Evolutionary conservation across 1,140 invertebrate species (phyloP), one percentile per base, ranked within the genome.

Genomic region (Aleiodes sp.): DNA sequence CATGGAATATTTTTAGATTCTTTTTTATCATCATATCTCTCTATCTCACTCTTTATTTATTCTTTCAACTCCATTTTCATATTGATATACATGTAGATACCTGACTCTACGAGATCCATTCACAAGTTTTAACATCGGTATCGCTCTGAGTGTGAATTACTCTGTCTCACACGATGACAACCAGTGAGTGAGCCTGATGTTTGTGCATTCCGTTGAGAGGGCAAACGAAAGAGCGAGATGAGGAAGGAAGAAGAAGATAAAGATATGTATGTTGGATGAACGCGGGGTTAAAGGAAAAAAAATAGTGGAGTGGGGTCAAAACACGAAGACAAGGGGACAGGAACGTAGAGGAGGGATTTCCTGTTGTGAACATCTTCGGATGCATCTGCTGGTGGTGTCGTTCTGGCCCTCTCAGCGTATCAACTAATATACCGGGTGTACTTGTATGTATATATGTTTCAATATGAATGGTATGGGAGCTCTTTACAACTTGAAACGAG

Each of bases 291-390:
- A 46, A 70, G 33, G 60, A 31, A 35, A 60, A 37, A 52, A 16
- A 26, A 6, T 56, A 37, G 59, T 62, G 65, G 52, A 68, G 64
- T 70, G 75, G 65, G 70, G 64, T 56, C 37, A 41, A 71, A 64
- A 67, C 57, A 26, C 43, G 39, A 72, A 57, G 61, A 64, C 35
- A 63, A 64, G 65, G 65, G 69, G 65, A 69, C 35, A 61, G 71
- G 70, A 71, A 76, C 68, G 43, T 24, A 75, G 76, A 79, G 77
- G 77, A 83, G 75, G 74, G 82, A 82, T 83, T 84, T 85, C 83
- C 84, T 84, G 84, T 84, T 84, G 80, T 80, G 78, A 83, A 80
- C 81, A 78, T 83, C 82, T 82, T 81, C 72, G 77, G 81, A 79
- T 82, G 83, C 84, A 83, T 84, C 83, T 83, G 82, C 80, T 69